Percentiles rank a stretch among this genome's conserved stretches.
Evolutionary conservation across 2,113 vertebrate genomes (phyloP).

Genomic region (Oncorhynchus keta): DNA sequence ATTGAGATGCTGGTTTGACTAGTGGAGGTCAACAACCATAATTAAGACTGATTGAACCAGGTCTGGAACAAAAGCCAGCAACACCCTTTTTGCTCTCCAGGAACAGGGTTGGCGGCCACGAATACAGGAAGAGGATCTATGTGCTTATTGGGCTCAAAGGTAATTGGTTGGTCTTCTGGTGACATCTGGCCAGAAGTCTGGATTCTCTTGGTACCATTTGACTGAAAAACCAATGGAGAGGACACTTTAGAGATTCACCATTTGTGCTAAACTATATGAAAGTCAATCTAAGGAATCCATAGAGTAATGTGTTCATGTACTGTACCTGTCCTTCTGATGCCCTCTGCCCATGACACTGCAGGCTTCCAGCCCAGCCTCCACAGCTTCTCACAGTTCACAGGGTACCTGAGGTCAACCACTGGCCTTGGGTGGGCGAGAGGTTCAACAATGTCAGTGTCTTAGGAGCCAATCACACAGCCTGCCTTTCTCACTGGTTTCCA

Average conservation of each 20-base stretch:
- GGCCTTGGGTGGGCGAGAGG: constrained; percentile 70
- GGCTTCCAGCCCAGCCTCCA: constrained; percentile 89
- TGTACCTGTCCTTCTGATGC: constrained; percentile 88
- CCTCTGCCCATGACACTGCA: constrained; percentile 87
- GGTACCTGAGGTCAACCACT: constrained; percentile 86
- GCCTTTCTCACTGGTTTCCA: too few species aligned
- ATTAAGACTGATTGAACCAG: too few species aligned
- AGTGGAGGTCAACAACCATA: background rate
- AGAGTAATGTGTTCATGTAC: background rate
- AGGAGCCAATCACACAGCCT: too few species aligned
- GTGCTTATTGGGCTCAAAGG: background rate
- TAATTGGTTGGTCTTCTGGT: constrained; percentile 18
- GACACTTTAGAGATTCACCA: too few species aligned
- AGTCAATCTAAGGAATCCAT: background rate
- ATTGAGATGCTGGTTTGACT: background rate
- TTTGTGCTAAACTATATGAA: too few species aligned
- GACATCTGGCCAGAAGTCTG: constrained; percentile 83
- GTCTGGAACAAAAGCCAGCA: too few species aligned
- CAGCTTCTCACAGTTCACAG: constrained; percentile 90
- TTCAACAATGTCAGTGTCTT: too few species aligned
- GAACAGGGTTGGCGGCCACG: background rate
- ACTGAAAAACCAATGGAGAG: constrained; percentile 65
- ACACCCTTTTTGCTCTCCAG: background rate
- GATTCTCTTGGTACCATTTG: constrained; percentile 90
- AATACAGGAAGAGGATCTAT: background rate